Base-by-base conservation (phyloP, 92 coral and sea anemone species). In the Porites rus region DNA sequence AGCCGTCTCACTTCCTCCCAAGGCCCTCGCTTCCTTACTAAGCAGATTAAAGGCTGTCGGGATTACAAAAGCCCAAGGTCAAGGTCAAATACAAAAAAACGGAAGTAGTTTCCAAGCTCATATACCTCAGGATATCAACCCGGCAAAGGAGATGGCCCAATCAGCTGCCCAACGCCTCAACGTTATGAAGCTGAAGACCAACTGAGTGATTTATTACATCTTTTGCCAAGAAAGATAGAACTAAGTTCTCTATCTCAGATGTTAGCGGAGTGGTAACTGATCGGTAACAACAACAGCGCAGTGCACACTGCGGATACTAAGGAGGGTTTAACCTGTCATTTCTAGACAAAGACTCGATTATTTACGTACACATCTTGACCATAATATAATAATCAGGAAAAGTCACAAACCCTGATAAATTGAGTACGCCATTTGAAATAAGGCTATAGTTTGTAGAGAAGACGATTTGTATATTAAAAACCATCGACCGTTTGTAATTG, bases 61-160 rank as follows among this genome's bases (percentile, higher is more conserved):
- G 25, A 59, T 62, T 19, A 52, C 88, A 19, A 11, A 4, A 53
- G 76, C 65, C 20, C 61, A 72, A 72, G 71, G 80, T 83, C 72
- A 74, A 74, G 81, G 77, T 85, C 84, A 85, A 85, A 31, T 62
- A 60, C 87, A 83, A 69, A 81, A 81, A 65, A 69, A 69, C 77
- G 24, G 73, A 63, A 50, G 60, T 83, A 53, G 16, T n/a, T 50
- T 80, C 64, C 79, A 83, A 64, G 12, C 87, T 71, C 77, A 13
- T 65, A 74, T 83, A 16, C 73, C 80, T 83, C 80, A 83, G 50
- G 80, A 83, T 38, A 21, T 62, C 25, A 83, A 63, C 25, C 87
- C 79, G 87, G 80, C 87, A 0, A 24, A 18, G 22, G 86, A 81
- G 69, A 0, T 25, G 3, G 59, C 78, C 10, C 79, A 61, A 31